phyloP scores from a whole-genome alignment of 2,888 invertebrate species.

The Agriopis marginaria region DNA sequence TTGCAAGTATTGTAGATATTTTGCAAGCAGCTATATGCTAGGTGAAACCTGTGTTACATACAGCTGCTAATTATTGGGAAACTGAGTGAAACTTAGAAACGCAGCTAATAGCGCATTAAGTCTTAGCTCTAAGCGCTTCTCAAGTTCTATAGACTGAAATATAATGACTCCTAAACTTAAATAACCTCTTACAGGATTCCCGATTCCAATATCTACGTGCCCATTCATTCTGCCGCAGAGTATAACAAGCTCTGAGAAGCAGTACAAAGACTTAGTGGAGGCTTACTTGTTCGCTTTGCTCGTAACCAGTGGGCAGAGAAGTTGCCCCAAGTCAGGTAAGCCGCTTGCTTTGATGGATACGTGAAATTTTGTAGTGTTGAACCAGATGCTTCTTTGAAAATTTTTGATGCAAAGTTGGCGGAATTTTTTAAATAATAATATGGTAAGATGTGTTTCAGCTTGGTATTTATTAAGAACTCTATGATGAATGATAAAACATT shows the following conservation, averaged over 20 bases:
- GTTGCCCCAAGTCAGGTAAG: conserved; percentile 82
- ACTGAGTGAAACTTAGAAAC: no score
- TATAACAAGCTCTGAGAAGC: conserved; percentile 57
- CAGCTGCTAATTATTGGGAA: no score
- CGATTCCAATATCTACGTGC: conserved; percentile 17
- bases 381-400: conserved; percentile 11
- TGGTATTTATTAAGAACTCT: no score
- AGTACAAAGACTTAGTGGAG: conserved; percentile 70
- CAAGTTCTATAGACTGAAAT: neutral
- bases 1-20: no score
- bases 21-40: no score
- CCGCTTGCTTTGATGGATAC: conserved; percentile 79
- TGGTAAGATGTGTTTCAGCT: no score
- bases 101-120: no score
- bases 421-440: no score
- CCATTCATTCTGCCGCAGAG: conserved; percentile 39
- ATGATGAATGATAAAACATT: no score
- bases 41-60: no score
- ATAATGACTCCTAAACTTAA: neutral
- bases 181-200: neutral
- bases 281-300: conserved; percentile 73
- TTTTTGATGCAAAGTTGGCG: neutral
- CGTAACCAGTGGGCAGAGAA: conserved; percentile 81
- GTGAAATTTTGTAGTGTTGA: conserved; percentile 56
- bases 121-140: no score